Percentiles rank a stretch among this genome's conserved stretches.
These are phyloP conservation scores for Drosophila mojavensis DNA, from an alignment of 1,140 invertebrate genomes.

Conservation along the genomic window DNA sequence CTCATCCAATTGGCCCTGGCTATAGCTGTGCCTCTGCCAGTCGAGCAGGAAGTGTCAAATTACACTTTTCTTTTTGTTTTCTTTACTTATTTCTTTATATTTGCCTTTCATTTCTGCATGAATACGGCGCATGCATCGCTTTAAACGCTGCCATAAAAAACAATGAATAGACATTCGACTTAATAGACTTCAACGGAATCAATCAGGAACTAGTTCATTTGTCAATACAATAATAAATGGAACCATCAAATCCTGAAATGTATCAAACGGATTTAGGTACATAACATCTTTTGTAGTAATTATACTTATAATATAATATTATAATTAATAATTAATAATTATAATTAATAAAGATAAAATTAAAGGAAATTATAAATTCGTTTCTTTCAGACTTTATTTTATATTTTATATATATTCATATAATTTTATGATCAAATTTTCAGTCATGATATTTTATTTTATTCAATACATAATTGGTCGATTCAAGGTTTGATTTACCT, in stretches of 20 bases:
- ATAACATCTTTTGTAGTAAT: no score
- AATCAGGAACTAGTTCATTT: background rate
- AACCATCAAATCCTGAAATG: background rate
- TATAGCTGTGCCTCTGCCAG: constrained; percentile 22
- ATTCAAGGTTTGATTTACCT: no score
- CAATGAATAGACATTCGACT: constrained; percentile 26
- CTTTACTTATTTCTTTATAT: background rate
- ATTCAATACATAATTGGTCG: no score
- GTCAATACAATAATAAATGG: background rate
- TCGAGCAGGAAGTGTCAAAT: constrained; percentile 71
- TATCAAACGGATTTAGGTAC: no score
- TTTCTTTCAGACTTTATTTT: no score
- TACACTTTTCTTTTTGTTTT: constrained; percentile 37
- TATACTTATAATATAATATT: no score
- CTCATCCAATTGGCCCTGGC: constrained; percentile 29
- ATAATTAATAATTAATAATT: background rate
- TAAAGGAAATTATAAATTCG: no score
- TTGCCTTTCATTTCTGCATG: constrained; percentile 20
- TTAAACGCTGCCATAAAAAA: background rate
- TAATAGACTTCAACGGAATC: background rate
- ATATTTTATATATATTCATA: no score
- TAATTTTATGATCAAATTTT: no score
- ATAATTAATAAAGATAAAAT: background rate
- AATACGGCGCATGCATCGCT: constrained; percentile 53
- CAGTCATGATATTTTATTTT: no score